These are phyloP conservation scores for Cardiocondyla obscurior DNA, from an alignment of 1,140 invertebrate genomes.

Conservation along the genomic window DNA sequence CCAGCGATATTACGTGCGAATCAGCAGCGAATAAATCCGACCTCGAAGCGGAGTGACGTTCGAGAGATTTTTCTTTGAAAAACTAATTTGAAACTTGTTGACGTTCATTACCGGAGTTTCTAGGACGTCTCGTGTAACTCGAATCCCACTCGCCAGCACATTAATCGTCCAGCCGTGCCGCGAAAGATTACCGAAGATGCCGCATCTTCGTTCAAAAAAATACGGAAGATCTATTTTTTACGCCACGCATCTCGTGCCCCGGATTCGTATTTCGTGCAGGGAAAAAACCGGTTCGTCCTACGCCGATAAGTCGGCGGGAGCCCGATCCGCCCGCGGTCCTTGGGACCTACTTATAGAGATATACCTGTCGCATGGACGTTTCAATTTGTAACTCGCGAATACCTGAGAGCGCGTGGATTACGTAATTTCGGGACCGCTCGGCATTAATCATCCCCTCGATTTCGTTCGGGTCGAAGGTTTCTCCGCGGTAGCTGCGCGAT, in stretches of 20 bases:
- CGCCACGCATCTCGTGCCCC: constrained; percentile 22
- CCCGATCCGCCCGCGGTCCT: not conserved
- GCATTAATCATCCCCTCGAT: constrained; percentile 64
- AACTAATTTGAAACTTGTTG: not conserved
- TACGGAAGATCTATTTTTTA: constrained; percentile 46
- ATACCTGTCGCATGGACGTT: constrained; percentile 59
- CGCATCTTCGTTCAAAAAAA: constrained; percentile 37
- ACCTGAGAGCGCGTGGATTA: constrained; percentile 60
- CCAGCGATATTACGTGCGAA: not conserved
- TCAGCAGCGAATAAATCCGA: not conserved
- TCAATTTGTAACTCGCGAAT: constrained; percentile 71
- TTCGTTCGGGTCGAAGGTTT: constrained; percentile 50
- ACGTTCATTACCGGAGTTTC: not conserved
- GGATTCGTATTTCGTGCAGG: constrained; percentile 48
- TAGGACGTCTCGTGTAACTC: not conserved
- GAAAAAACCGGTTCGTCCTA: constrained; percentile 63
- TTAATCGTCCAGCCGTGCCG: not conserved
- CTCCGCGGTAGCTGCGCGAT: constrained; percentile 1
- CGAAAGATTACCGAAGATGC: not conserved
- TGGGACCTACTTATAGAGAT: constrained; percentile 51
- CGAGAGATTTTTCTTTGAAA: not conserved
- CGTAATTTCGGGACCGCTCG: constrained; percentile 15
- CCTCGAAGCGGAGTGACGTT: not conserved
- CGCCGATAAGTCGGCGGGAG: constrained; percentile 63
- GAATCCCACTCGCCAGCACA: constrained; percentile 4